Percentiles rank a stretch among this genome's conserved stretches.
Conservation (phyloP, 2,113 vertebrate genomes). For the Bucco capensis region DNA sequence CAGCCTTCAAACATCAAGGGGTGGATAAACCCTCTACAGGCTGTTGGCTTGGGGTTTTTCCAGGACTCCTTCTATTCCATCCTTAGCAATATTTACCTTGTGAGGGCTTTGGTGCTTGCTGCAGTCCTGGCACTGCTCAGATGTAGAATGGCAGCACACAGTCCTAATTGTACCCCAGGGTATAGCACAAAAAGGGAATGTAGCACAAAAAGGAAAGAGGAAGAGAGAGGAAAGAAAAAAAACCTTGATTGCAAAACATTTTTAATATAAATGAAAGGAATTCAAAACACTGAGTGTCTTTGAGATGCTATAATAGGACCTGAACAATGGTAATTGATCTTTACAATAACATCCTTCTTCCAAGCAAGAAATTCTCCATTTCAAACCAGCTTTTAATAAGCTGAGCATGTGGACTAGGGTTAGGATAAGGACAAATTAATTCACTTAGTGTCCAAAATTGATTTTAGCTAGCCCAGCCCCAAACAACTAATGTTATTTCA, state of each 20-base stretch:
- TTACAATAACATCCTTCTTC: neutral
- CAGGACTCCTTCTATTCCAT: neutral
- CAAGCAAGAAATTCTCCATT: neutral
- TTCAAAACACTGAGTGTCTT: neutral
- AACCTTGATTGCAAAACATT: neutral
- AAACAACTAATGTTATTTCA: neutral
- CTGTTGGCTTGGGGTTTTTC: neutral
- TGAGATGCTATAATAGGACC: neutral
- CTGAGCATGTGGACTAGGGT: neutral
- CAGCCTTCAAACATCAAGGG: neutral
- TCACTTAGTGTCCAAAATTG: neutral
- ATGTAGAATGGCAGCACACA: conserved; percentile 18
- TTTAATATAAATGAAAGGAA: conserved; percentile 4
- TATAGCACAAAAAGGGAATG: neutral
- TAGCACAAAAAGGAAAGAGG: neutral
- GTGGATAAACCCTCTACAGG: neutral
- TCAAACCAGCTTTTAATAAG: neutral
- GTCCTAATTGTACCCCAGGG: conserved; percentile 43
- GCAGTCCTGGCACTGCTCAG: conserved; percentile 39
- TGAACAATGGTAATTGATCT: neutral
- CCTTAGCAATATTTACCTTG: conserved; percentile 1
- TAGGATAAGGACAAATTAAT: neutral
- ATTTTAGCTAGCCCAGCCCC: neutral
- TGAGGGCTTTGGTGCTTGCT: neutral
- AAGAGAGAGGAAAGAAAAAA: neutral